These are phyloP conservation scores for Poecile atricapillus DNA, from an alignment of 2,113 vertebrate species.

Conservation along the genomic window DNA sequence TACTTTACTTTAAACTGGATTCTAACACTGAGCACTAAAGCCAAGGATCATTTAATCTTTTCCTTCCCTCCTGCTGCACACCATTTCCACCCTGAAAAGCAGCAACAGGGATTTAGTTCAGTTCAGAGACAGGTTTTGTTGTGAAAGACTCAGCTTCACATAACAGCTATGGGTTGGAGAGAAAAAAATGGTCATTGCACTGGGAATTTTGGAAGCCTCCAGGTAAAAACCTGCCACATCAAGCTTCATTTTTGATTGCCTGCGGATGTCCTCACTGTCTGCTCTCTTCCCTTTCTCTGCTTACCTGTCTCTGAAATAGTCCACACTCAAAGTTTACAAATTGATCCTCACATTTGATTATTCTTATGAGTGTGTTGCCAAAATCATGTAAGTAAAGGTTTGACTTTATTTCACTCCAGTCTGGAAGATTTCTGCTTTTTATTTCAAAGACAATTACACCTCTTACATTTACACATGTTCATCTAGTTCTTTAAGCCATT, in stretches of 20 bases:
- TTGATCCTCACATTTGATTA: background rate
- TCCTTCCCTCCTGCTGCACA: background rate
- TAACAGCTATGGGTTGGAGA: background rate
- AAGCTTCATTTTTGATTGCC: background rate
- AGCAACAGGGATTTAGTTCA: background rate
- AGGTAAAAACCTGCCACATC: background rate
- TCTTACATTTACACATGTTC: background rate
- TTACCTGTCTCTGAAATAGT: background rate
- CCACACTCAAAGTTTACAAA: background rate
- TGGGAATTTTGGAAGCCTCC: background rate
- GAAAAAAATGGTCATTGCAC: rapidly evolving
- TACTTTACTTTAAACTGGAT: background rate
- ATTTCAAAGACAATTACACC: background rate
- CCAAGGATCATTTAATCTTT: background rate
- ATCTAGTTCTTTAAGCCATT: background rate
- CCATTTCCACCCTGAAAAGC: background rate
- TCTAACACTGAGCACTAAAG: background rate
- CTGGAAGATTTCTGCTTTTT: background rate
- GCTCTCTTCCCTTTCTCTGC: background rate
- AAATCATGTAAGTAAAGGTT: background rate
- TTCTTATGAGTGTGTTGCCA: background rate
- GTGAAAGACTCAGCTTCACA: background rate
- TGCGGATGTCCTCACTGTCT: background rate
- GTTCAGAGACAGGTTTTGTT: background rate
- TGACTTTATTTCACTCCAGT: background rate